Conservation (phyloP, 2,888 invertebrate species). For the Orchesellides sinensis region DNA sequence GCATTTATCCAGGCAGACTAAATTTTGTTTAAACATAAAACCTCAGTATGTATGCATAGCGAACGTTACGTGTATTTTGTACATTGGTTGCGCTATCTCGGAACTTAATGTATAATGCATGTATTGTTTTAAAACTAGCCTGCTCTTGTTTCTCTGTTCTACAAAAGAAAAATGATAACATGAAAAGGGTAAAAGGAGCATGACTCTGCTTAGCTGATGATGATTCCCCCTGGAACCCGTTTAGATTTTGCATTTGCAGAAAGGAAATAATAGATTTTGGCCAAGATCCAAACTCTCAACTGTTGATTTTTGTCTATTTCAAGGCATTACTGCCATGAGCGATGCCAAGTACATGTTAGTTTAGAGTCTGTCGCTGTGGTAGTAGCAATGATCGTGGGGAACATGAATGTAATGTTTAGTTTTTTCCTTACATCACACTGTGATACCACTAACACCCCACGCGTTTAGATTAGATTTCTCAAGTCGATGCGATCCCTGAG, state of each 20-base stretch:
- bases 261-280: slow-evolving; percentile 60
- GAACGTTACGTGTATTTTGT: no score
- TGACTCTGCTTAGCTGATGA: slow-evolving; percentile 11
- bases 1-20: no score
- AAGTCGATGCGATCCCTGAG: slow-evolving; percentile 26
- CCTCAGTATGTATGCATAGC: no score
- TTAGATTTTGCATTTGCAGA: slow-evolving; percentile 60
- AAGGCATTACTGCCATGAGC: slow-evolving; percentile 59
- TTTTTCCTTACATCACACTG: slow-evolving; percentile 27
- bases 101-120: no score
- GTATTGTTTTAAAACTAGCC: background rate
- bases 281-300: slow-evolving; percentile 64
- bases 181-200: background rate
- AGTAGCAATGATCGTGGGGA: slow-evolving; percentile 14
- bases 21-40: no score
- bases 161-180: background rate
- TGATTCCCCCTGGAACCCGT: slow-evolving; percentile 51
- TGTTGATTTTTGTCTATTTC: slow-evolving; percentile 67
- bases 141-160: background rate
- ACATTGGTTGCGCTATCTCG: no score
- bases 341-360: slow-evolving; percentile 50
- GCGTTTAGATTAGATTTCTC: slow-evolving; percentile 32
- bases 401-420: slow-evolving; percentile 29
- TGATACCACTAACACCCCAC: slow-evolving; percentile 41
- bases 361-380: background rate